These are phyloP conservation scores for Phrynocephalus forsythii DNA, from an alignment of 2,797 vertebrate species.

Conservation along the genomic window DNA sequence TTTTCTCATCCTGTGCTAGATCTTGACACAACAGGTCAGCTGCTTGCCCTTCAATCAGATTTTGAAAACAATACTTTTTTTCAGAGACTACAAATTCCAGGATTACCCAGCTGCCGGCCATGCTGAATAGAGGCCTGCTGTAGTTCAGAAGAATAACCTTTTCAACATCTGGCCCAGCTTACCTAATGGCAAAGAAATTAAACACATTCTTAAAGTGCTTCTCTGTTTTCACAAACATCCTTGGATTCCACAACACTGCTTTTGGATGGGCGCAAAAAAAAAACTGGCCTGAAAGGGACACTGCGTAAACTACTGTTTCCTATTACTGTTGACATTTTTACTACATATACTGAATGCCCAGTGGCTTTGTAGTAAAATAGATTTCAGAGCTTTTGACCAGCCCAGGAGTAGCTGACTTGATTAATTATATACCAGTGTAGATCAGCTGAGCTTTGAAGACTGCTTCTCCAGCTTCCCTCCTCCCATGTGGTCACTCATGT, in stretches of 20 bases:
- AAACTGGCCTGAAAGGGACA: background rate
- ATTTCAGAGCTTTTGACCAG: background rate
- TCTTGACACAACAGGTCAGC: no score
- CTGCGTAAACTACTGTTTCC: constrained; percentile 33
- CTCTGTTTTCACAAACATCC: background rate
- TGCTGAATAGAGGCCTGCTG: background rate
- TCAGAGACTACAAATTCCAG: no score
- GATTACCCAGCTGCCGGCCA: background rate
- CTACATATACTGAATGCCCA: background rate
- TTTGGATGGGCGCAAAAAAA: background rate
- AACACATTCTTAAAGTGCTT: background rate
- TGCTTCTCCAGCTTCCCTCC: constrained; percentile 9
- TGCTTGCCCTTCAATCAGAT: background rate
- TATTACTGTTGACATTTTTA: constrained; percentile 34
- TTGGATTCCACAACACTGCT: background rate
- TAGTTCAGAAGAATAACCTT: background rate
- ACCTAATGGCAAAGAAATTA: background rate
- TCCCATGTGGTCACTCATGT: background rate
- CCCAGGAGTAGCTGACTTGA: background rate
- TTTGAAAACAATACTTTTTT: background rate
- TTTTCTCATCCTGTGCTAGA: background rate
- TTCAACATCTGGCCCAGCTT: background rate
- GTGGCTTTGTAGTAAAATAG: constrained; percentile 40
- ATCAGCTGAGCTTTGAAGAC: constrained; percentile 38
- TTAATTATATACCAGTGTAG: background rate